Base-by-base conservation (phyloP, 1,140 invertebrate genomes). In the Drosophila varians region DNA sequence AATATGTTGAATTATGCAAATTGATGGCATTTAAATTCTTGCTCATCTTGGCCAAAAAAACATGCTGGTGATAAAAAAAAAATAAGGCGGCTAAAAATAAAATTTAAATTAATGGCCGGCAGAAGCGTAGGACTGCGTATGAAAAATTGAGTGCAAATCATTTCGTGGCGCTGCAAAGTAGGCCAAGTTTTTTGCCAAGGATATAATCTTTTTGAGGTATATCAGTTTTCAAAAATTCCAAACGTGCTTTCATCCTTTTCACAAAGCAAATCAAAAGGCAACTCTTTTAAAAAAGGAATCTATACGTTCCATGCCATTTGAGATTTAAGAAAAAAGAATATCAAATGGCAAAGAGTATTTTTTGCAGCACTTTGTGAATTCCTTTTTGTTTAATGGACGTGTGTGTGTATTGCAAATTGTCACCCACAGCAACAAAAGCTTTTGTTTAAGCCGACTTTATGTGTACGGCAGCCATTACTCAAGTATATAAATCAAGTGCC, bases 401-500 rank as follows among this genome's bases (percentile, higher is more conserved):
- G 18, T 53, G 21, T 58, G 18, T 53, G 6, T 49, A 12, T 60
- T 77, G 74, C 40, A 74, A 62, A 58, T 64, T 70, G 55, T 54
- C 66, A 52, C 49, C 26, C 56, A 38, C 42, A 79, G 47, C 57
- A 56, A 57, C 31, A 26, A 58, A 40, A 54, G 43, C 40, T 53
- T 53, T 53, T 66, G 62, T 53, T 61, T 61, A 60, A 11, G 57
- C 14, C n/a, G 34, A 51, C 28, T 55, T 57, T 73, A 43, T 62
- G 56, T 40, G 43, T 46, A 42, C 42, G 36, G 51, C 43, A 38
- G 16, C 71, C 79, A 83, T 83, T 83, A 84, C 74, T 84, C 52
- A 58, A 75, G 60, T 72, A 43, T 55, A 78, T 79, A 78, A 83
- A 84, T 83, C 80, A 83, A 77, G 52, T 40, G 71, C 36, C 58